phyloP scores from a whole-genome alignment of 2,113 vertebrate genomes.

The Aspiorhynchus laticeps region DNA sequence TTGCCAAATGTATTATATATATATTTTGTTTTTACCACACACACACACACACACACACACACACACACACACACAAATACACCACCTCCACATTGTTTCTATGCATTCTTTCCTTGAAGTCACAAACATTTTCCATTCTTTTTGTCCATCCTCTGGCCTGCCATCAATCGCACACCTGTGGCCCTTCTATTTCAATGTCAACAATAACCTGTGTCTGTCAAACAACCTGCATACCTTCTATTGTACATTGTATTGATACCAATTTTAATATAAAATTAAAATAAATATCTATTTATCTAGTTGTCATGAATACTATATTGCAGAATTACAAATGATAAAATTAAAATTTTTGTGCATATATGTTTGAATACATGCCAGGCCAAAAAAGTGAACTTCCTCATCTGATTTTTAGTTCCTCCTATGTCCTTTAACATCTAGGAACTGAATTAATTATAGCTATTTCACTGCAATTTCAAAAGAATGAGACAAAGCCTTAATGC shows the following conservation, averaged over 20 bases:
- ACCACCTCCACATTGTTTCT: neutral
- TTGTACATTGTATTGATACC: neutral
- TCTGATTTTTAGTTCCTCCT: neutral
- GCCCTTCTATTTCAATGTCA: neutral
- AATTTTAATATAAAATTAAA: neutral
- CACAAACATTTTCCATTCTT: neutral
- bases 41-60: neutral
- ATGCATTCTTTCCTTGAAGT: neutral
- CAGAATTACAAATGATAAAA: neutral
- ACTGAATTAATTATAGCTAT: conserved; percentile 35
- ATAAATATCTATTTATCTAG: neutral
- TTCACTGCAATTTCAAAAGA: conserved; percentile 28
- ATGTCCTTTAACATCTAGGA: conserved; percentile 22
- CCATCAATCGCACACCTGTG: neutral
- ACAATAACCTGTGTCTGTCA: neutral
- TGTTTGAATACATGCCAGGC: neutral
- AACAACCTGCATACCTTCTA: neutral
- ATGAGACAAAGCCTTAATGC: conserved; percentile 12
- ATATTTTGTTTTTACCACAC: neutral
- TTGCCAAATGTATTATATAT: neutral
- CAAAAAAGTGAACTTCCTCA: neutral
- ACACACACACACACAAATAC: neutral
- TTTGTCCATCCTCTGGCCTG: neutral
- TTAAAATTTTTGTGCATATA: neutral
- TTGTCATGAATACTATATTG: neutral